Base-by-base conservation (phyloP, 1,140 invertebrate genomes). In the Solen grandis region DNA sequence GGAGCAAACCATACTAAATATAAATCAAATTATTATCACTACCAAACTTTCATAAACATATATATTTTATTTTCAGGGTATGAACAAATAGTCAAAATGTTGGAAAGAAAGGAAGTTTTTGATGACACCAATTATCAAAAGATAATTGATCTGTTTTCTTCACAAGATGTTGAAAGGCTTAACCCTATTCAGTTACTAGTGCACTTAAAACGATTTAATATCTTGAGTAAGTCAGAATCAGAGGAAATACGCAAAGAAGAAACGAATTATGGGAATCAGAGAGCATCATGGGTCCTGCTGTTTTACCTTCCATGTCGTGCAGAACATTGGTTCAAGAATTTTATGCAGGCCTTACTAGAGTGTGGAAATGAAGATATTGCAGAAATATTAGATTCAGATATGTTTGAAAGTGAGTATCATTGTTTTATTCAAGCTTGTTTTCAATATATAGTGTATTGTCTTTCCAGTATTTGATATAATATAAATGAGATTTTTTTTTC, bases 11-110 rank as follows among this genome's bases (percentile, higher is more conserved):
- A n/a, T n/a, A n/a, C n/a, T n/a, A n/a, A n/a, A n/a, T n/a, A n/a
- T n/a, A n/a, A n/a, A n/a, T n/a, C n/a, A n/a, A n/a, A n/a, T n/a
- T n/a, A n/a, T n/a, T n/a, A n/a, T n/a, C n/a, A n/a, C n/a, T n/a
- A n/a, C n/a, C n/a, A n/a, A n/a, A n/a, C n/a, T n/a, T n/a, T n/a
- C n/a, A n/a, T n/a, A n/a, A n/a, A n/a, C n/a, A n/a, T n/a, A n/a
- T n/a, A n/a, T n/a, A n/a, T 78, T 60, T 60, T 25, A 78, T n/a
- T 80, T 63, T 63, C 35, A 80, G 77, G 50, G 29, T 80, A 80
- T 62, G 29, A 33, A 22, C 41, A 57, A 14, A 80, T 80, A n/a
- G 60, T 72, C 19, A 52, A 65, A 19, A 46, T 62, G n/a, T 25
- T 80, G 19, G 57, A 72, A 38, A 68, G 68, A 13, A 16, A 59